Base-by-base conservation (phyloP, 2,888 invertebrate genomes). In the Cepaea hortensis region DNA sequence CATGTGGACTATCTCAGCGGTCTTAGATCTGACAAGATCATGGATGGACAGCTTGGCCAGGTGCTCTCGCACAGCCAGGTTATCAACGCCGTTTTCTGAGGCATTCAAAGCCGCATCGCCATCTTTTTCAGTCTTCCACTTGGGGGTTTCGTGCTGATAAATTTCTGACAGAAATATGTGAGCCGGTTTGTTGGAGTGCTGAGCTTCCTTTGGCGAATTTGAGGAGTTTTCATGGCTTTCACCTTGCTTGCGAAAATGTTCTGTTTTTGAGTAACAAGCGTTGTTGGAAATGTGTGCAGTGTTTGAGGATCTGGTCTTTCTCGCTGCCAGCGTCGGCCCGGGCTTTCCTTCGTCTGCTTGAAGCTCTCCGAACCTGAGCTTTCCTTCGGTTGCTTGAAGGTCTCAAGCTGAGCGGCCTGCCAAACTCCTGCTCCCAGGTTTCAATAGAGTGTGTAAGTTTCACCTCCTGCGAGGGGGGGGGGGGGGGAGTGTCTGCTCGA, bases 221-320 rank as follows among this genome's bases (percentile, higher is more conserved):
- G n/a, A 4, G 3, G 55, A n/a, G n/a, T n/a, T 7, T n/a, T 6
- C 23, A 0, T 4, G n/a, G n/a, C 1, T 4, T 3, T 3, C n/a
- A 3, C 7, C 20, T 4, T 23, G 77, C 3, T n/a, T 9, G 5
- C 11, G 13, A 13, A 4, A 7, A 13, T 11, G 48, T 15, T 77
- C 55, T 77, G 55, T 11, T 23, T 23, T 23, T 55, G n/a, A 3
- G 3, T 5, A 76, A 50, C 6, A 15, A 1, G 5, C 18, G 48
- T 76, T 7, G 18, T 50, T 76, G 7, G 48, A 18, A 35, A 35
- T 35, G n/a, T 18, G n/a, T 6, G 48, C 13, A 11, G 6, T 55
- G 3, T 7, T 2, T 0, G 3, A n/a, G 55, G 23, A 11, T 61
- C 18, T 77, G 6, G 61, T 0, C n/a, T 18, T 55, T 11, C n/a